Evolutionary conservation across 2,888 invertebrate genomes (phyloP), one percentile per base, ranked within the genome.

Genomic region (Heterodera filipjevi): DNA sequence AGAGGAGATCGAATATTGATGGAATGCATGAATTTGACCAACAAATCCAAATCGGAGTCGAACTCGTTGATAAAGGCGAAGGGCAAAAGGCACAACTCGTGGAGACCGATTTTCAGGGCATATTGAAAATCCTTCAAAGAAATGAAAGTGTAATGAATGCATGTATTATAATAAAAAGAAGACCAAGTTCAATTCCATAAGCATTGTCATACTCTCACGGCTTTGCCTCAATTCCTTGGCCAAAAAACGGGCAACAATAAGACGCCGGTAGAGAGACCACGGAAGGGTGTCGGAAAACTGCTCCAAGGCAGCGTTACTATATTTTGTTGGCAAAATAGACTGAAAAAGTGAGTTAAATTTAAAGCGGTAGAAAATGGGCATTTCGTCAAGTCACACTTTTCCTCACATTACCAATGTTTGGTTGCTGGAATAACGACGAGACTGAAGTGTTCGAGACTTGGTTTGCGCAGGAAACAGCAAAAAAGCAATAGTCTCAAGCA

Each of bases 401-500:
- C n/a, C n/a, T n/a, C n/a, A n/a, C n/a, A n/a, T n/a, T 27, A 59
- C 59, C n/a, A 59, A 6, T 59, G 59, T n/a, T 59, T 59, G 59
- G 12, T 27, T 59, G 59, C 27, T 68, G 19, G 68, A 10, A 33
- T 0, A 19, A 35, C 8, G 68, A 3, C 33, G 68, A 16, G 68
- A 3, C 22, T 33, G 68, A 35, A 30, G 22, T 22, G 53, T 30
- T 6, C 68, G 49, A 39, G 82, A 30, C 75, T 84, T 84, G 19
- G 66, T 71, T 53, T 81, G 81, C 27, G 84, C 86, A 14, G 86
- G 85, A 73, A 83, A 88, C 5, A 87, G 81, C 3, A 85, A 79
- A 71, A 85, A 88, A 53, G 87, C 86, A n/a, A 87, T 83, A 66
- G 86, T 32, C 33, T 87, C 85, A 8, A 85, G 85, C 70, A 87